Conservation (phyloP, 2,797 vertebrate genomes). For the Gadopsis marmoratus region DNA sequence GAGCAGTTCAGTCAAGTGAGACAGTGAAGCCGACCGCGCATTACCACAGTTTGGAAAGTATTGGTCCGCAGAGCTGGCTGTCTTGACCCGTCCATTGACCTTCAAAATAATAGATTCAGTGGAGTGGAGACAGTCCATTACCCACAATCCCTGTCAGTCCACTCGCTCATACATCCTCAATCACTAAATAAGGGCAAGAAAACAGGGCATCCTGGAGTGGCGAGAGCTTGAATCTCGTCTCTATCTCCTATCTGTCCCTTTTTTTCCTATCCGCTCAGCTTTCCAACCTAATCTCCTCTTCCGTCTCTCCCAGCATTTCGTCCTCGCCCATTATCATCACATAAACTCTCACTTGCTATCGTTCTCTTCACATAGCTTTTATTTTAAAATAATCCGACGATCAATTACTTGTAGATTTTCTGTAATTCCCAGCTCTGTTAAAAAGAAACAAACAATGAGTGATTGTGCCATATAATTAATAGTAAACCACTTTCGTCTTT, state of each 20-base stretch:
- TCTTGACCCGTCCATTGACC: conserved; percentile 68
- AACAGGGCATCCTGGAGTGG: conserved; percentile 48
- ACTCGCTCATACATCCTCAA: conserved; percentile 43
- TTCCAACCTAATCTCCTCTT: conserved; percentile 32
- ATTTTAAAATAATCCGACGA: not conserved
- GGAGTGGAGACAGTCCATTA: conserved; percentile 72
- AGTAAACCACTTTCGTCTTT: conserved; percentile 19
- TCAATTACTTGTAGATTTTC: conserved; percentile 4
- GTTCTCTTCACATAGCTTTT: not conserved
- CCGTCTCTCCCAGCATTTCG: conserved; percentile 2
- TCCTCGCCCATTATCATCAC: not conserved
- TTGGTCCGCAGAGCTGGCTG: conserved; percentile 24
- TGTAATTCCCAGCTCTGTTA: not conserved
- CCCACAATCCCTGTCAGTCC: conserved; percentile 61
- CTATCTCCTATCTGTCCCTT: conserved; percentile 2
- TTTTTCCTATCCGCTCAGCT: not conserved
- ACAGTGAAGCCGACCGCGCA: conserved; percentile 51
- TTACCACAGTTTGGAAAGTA: conserved; percentile 60
- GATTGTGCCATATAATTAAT: not conserved
- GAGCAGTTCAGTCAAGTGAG: conserved; percentile 53
- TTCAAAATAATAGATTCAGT: conserved; percentile 66
- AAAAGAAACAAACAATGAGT: conserved; percentile 14
- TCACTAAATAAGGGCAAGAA: conserved; percentile 58
- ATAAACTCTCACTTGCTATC: conserved; percentile 2
- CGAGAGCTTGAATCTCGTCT: conserved; percentile 23